Conservation (phyloP, 2,113 vertebrate genomes). For the Junco hyemalis region DNA sequence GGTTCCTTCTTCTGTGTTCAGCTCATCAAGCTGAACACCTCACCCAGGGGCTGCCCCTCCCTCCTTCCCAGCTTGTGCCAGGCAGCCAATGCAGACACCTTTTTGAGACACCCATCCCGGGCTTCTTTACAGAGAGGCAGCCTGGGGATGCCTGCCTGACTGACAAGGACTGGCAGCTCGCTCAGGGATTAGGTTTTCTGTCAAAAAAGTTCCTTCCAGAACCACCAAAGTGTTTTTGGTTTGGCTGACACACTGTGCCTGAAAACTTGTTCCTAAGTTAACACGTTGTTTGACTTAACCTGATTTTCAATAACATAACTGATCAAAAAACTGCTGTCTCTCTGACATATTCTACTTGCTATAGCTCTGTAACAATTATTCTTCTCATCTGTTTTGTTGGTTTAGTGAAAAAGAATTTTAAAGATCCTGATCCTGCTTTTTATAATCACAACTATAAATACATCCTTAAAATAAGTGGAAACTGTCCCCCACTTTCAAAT, state of each 20-base stretch:
- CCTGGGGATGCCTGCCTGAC: background rate
- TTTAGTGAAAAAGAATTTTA: background rate
- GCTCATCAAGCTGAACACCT: background rate
- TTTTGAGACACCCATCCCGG: accelerated
- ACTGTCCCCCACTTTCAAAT: background rate
- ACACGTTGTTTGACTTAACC: background rate
- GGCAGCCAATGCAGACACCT: background rate
- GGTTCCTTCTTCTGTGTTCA: background rate
- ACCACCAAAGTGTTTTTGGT: background rate
- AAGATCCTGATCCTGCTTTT: background rate
- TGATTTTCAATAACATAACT: background rate
- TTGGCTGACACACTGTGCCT: background rate
- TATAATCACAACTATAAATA: background rate
- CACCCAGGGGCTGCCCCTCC: background rate
- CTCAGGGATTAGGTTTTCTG: background rate
- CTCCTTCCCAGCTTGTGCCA: background rate
- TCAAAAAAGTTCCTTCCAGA: background rate
- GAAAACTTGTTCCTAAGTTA: background rate
- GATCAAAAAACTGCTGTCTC: background rate
- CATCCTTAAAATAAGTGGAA: background rate
- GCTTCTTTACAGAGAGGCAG: background rate
- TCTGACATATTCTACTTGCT: background rate
- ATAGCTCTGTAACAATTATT: background rate
- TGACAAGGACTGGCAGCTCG: background rate
- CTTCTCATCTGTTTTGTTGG: background rate